These are phyloP conservation scores for Syritta pipiens DNA, from an alignment of 2,888 invertebrate species.

Conservation along the genomic window DNA sequence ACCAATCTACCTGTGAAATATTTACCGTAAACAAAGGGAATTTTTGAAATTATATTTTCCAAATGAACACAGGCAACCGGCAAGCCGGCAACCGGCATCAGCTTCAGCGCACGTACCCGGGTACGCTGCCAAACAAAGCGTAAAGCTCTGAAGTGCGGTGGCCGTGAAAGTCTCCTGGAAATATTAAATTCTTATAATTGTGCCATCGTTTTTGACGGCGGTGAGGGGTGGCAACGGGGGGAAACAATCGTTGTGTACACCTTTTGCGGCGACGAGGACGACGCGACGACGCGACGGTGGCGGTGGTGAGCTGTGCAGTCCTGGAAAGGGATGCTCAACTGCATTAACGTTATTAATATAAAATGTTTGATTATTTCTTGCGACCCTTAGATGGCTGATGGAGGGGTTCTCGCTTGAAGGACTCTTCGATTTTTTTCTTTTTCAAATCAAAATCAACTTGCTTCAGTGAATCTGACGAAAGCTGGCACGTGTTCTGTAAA, in stretches of 20 bases:
- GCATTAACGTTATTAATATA: constrained; percentile 67
- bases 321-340: constrained; percentile 45
- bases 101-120: background rate
- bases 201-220: constrained; percentile 43
- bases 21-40: constrained; percentile 65
- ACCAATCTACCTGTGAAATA: constrained; percentile 68
- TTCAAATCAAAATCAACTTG: constrained; percentile 42
- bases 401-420: constrained; percentile 41
- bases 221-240: constrained; percentile 3
- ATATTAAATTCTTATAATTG: constrained; percentile 69
- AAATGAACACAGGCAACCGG: constrained; percentile 64
- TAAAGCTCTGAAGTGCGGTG: constrained; percentile 60
- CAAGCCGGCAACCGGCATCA: background rate
- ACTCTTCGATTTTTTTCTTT: constrained; percentile 38
- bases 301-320: constrained; percentile 27
- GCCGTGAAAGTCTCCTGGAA: constrained; percentile 66
- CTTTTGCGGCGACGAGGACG: too few species aligned
- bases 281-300: constrained; percentile 55
- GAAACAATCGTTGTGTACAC: constrained; percentile 60
- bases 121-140: constrained; percentile 60
- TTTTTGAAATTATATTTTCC: constrained; percentile 67
- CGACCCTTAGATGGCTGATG: constrained; percentile 38
- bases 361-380: constrained; percentile 57
- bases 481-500: constrained; percentile 51
- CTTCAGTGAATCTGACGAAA: constrained; percentile 45